Percentiles rank a stretch among this genome's conserved stretches.
phyloP scores from a whole-genome alignment of 2,888 invertebrate species.

The Vesta saturnalis region DNA sequence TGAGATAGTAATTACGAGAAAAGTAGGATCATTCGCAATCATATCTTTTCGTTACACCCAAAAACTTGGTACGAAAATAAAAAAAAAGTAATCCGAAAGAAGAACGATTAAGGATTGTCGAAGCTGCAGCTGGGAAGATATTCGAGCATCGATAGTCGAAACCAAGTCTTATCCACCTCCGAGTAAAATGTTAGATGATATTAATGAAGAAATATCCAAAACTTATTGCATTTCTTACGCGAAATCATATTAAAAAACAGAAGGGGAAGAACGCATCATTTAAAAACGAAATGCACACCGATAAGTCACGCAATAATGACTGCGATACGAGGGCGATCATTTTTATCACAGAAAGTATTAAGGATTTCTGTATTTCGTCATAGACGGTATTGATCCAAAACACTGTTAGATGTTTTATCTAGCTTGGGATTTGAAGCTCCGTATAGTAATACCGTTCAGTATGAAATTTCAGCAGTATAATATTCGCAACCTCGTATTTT shows the following conservation, averaged over 20 bases:
- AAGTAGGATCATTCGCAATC: slow-evolving; percentile 48
- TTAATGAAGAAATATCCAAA: slow-evolving; percentile 13
- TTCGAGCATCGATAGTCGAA: too few relatives aligned
- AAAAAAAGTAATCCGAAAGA: too few relatives aligned
- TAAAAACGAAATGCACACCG: slow-evolving; percentile 13
- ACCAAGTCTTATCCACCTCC: too few relatives aligned
- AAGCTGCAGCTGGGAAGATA: too few relatives aligned
- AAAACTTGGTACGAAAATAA: too few relatives aligned
- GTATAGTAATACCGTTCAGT: slow-evolving; percentile 45
- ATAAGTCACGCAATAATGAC: slow-evolving; percentile 44
- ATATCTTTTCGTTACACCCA: too few relatives aligned
- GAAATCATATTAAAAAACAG: slow-evolving; percentile 19
- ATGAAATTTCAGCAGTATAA: slow-evolving; percentile 45
- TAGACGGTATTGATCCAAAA: slow-evolving; percentile 43
- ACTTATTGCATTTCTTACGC: slow-evolving; percentile 12
- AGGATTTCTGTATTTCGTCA: slow-evolving; percentile 55
- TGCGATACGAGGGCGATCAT: slow-evolving; percentile 46
- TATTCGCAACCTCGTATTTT: slow-evolving; percentile 44
- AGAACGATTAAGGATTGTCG: too few relatives aligned
- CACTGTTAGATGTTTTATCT: slow-evolving; percentile 42
- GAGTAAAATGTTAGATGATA: slow-evolving; percentile 19
- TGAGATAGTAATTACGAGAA: slow-evolving; percentile 33
- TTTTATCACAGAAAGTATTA: slow-evolving; percentile 53
- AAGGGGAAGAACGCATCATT: neutral
- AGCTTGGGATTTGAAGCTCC: slow-evolving; percentile 44